A percentile compares a stretch with the other conserved stretches of the same genome.
Evolutionary conservation across 2,888 invertebrate species (phyloP).

Genomic region (Villa cingulata): DNA sequence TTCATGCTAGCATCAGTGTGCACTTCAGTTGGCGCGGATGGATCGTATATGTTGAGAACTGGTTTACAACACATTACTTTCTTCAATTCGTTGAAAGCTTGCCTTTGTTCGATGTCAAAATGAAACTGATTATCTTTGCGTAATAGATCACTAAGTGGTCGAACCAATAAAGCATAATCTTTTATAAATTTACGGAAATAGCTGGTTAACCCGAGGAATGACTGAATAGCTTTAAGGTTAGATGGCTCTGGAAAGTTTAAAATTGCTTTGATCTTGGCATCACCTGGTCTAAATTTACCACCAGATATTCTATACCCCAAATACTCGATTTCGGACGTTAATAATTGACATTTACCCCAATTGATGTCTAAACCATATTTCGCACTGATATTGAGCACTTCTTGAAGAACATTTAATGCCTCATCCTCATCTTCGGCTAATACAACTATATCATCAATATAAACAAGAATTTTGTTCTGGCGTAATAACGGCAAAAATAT

Average conservation of each 20-base stretch:
- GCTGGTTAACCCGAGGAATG: slow-evolving; percentile 19
- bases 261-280: slow-evolving; percentile 15
- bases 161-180: slow-evolving; percentile 14
- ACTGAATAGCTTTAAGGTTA: slow-evolving; percentile 16
- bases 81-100: slow-evolving; percentile 5
- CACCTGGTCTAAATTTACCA: slow-evolving; percentile 14
- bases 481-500: slow-evolving; percentile 9
- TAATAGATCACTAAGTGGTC: slow-evolving; percentile 15
- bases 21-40: slow-evolving; percentile 15
- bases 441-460: slow-evolving; percentile 20
- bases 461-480: slow-evolving; percentile 12
- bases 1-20: slow-evolving; percentile 7
- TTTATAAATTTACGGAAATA: slow-evolving; percentile 17
- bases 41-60: slow-evolving; percentile 20
- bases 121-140: slow-evolving; percentile 9
- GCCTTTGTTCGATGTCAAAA: background rate
- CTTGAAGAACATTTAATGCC: slow-evolving; percentile 5
- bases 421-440: slow-evolving; percentile 9
- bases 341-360: slow-evolving; percentile 12
- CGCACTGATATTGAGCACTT: slow-evolving; percentile 6
- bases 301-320: slow-evolving; percentile 19
- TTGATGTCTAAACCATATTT: slow-evolving; percentile 7
- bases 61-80: slow-evolving; percentile 7
- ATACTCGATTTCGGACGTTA: slow-evolving; percentile 14
- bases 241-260: slow-evolving; percentile 16